phyloP scores from a whole-genome alignment of 35 echinoderm and acorn worm genomes.

The Lytechinus variegatus region DNA sequence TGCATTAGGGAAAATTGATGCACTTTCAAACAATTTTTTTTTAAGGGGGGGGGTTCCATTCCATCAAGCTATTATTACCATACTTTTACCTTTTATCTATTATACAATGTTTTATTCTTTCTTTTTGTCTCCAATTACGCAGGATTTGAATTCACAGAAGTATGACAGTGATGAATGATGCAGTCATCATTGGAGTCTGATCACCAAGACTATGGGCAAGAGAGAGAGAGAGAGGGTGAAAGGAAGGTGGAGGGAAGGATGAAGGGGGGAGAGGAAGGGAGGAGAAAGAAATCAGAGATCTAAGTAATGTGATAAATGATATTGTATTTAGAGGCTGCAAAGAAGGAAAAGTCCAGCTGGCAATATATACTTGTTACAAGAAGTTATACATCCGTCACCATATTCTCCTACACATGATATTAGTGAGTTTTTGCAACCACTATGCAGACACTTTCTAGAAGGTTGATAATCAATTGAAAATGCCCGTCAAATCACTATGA shows the following conservation, averaged over 20 bases:
- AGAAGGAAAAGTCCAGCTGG: background rate
- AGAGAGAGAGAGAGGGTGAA: background rate
- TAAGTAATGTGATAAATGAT: background rate
- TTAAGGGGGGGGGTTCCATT: too few species aligned
- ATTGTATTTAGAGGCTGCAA: background rate
- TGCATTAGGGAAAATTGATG: too few species aligned
- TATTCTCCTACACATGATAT: too few species aligned
- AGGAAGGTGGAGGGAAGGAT: background rate
- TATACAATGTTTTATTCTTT: background rate
- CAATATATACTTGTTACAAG: background rate
- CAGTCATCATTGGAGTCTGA: background rate
- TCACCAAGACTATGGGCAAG: background rate
- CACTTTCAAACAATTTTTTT: too few species aligned
- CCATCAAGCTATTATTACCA: too few species aligned
- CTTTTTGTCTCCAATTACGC: background rate
- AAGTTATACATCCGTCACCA: background rate
- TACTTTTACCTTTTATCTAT: background rate
- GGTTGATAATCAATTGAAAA: too few species aligned
- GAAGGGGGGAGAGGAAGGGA: background rate
- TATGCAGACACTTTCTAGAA: too few species aligned
- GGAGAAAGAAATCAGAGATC: background rate
- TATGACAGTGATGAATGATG: constrained; percentile 46
- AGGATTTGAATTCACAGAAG: constrained; percentile 78
- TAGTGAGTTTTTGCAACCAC: too few species aligned
- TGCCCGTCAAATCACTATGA: too few species aligned